Evolutionary conservation across 2,888 invertebrate species (phyloP), one percentile per base, ranked within the genome.

Genomic region (Autographa pulchrina): DNA sequence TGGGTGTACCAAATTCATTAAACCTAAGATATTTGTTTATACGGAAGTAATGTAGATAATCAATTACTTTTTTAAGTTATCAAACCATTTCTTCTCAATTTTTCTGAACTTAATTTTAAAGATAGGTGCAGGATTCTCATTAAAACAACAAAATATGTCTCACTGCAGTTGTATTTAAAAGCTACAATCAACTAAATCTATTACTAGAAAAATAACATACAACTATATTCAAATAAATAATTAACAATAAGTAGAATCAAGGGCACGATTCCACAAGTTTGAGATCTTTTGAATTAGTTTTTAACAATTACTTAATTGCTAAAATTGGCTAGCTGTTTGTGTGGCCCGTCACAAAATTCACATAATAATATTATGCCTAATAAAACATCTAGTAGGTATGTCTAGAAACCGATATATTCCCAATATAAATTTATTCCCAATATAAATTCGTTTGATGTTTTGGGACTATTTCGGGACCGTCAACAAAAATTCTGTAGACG

Each of bases 141-240:
- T 48, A 48, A 48, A 48, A 48, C 48, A n/a, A 4, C 48, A n/a
- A n/a, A n/a, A 48, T 16, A 38, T 43, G 7, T 16, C n/a, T 48
- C n/a, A 48, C 60, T 52, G 52, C 31, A 68, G 20, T n/a, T 69
- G n/a, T 69, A 69, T 69, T 69, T 25, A 35, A 38, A 38, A 38
- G 35, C 48, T 64, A 64, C 52, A 43, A 59, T 32, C 32, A 25
- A 59, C 20, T 31, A 31, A 13, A 8, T 3, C 25, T 25, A 16
- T 2, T 32, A n/a, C 14, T 58, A 32, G 25, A 14, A 58, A 7
- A 59, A 11, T 11, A 38, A 25, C 11, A 25, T 13, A 9, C 11
- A 56, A 13, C 25, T 5, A 11, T 11, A 56, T 9, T 25, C 18
- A 20, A 25, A 25, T 56, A 25, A 25, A 25, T 48, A 43, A 43